Evolutionary conservation across 1,140 invertebrate genomes (phyloP).

Genomic region (Sinonovacula constricta): DNA sequence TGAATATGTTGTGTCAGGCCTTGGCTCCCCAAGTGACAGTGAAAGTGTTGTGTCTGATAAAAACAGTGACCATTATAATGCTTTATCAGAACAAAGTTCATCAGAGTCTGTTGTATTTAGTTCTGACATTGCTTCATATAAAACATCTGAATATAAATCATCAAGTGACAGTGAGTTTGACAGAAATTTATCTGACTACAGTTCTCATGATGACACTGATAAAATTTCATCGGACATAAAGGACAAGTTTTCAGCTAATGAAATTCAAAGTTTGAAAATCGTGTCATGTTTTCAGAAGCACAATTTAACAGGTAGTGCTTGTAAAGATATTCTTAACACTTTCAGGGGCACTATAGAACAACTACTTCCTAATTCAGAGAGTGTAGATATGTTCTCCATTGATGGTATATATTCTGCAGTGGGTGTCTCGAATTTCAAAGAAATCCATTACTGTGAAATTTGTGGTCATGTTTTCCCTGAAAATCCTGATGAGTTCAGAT

Average conservation of each 20-base stretch:
- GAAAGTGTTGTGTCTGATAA: slow-evolving; percentile 23
- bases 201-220: slow-evolving; percentile 26
- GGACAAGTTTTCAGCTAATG: slow-evolving; percentile 24
- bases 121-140: slow-evolving; percentile 17
- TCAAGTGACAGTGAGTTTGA: slow-evolving; percentile 21
- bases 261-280: slow-evolving; percentile 32
- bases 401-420: slow-evolving; percentile 17
- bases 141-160: slow-evolving; percentile 1
- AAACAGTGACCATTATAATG: slow-evolving; percentile 21
- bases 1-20: slow-evolving; percentile 18
- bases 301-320: slow-evolving; percentile 24
- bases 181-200: slow-evolving; percentile 19
- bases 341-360: slow-evolving; percentile 24
- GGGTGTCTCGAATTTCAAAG: slow-evolving; percentile 13
- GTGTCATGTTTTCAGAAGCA: slow-evolving; percentile 29
- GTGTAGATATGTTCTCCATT: slow-evolving; percentile 22
- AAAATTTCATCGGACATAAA: slow-evolving; percentile 27
- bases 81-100: slow-evolving; percentile 26
- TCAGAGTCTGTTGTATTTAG: slow-evolving; percentile 26
- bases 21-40: slow-evolving; percentile 18
- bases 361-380: slow-evolving; percentile 4
- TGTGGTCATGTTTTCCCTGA: slow-evolving; percentile 29
- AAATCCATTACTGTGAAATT: slow-evolving; percentile 30
- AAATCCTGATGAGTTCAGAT: slow-evolving; percentile 27
- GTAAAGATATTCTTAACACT: slow-evolving; percentile 1